Base-by-base conservation (phyloP, 2,888 invertebrate species). In the Graphium colonna region DNA sequence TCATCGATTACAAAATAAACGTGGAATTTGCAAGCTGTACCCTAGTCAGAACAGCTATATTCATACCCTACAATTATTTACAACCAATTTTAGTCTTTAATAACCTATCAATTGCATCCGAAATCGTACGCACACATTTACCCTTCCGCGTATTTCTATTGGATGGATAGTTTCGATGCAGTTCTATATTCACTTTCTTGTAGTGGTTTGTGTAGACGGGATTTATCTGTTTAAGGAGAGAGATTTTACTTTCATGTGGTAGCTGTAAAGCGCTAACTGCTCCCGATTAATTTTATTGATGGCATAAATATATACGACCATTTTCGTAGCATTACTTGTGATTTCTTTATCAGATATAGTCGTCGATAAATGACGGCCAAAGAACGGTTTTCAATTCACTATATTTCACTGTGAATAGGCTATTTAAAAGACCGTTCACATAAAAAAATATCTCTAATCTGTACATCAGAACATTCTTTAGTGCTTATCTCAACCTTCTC, bases 171-270 rank as follows among this genome's bases (percentile, higher is more conserved):
- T 54, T 56, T 61, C 53, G 56, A 60, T 59, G 57, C 57, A 47
- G 53, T 60, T 51, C 54, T 59, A 57, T 54, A 56, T 56, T 61
- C 58, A 60, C 62, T 60, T 61, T 60, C 61, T 61, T 61, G 60
- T 56, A 61, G 53, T 44, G 52, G 52, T n/a, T n/a, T n/a, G 51
- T 51, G 57, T 53, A 57, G 59, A 57, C 60, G 60, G 59, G 63
- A 64, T 63, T 61, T 64, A 60, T 63, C 67, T 66, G 53, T 65
- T 66, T 70, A 69, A 60, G 69, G 69, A 60, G 69, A 67, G 69
- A 69, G 64, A 70, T 68, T 64, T 60, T 54, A 58, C 61, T 60
- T 61, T 60, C 59, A 51, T 56, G 58, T 57, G 60, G 59, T 58
- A 45, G 60, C 59, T 55, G 58, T 56, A 55, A 60, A 60, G 55